Conservation (phyloP, 2,797 vertebrate species). For the Nothura maculosa region DNA sequence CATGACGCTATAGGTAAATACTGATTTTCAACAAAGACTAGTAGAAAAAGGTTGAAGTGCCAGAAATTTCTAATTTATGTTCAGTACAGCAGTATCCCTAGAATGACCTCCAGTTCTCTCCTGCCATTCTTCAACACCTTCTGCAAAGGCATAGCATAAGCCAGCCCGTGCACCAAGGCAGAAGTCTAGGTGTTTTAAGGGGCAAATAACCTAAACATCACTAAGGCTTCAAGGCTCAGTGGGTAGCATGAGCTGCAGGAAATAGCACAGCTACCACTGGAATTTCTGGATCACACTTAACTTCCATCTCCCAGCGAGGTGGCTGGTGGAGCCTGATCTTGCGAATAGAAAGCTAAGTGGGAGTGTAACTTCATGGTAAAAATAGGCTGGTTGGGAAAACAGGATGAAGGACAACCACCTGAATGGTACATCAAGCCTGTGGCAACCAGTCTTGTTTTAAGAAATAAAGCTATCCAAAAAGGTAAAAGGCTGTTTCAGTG, state of each 20-base stretch:
- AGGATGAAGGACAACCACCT: not conserved
- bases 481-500: not conserved
- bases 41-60: not conserved
- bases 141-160: not conserved
- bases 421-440: not conserved
- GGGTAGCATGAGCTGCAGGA: not conserved
- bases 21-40: not conserved
- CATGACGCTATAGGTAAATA: not conserved
- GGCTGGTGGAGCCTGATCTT: not conserved
- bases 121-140: not conserved
- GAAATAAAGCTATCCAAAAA: not conserved
- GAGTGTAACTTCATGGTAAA: slow-evolving; percentile 11
- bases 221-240: not conserved
- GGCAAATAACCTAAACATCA: not conserved
- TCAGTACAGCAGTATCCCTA: not conserved
- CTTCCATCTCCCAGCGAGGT: not conserved
- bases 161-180: not conserved
- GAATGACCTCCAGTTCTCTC: not conserved
- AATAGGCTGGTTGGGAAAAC: not conserved
- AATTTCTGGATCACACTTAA: slow-evolving; percentile 8
- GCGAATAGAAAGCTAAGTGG: not conserved
- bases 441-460: not conserved
- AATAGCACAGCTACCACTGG: not conserved
- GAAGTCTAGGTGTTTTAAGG: not conserved
- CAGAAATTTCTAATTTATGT: not conserved